Evolutionary conservation across 2,888 invertebrate genomes (phyloP), one percentile per base, ranked within the genome.

Genomic region (Lymantria dispar): DNA sequence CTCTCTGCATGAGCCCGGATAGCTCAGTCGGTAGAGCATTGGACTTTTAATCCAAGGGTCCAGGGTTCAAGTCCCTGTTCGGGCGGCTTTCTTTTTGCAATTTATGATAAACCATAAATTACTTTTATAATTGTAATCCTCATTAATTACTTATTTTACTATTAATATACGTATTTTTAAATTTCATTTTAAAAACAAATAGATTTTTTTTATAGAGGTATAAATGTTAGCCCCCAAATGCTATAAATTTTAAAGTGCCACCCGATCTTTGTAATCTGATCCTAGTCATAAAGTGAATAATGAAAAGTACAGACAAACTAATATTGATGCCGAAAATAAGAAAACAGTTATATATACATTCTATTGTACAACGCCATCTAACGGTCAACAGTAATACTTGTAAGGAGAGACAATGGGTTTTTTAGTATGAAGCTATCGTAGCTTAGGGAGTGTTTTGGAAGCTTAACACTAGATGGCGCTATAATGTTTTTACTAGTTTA

Each of bases 21-120:
- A 91, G 92, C 91, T 91, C 91, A 91, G 91, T 92, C 91, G 92
- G 91, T 92, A 92, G 91, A 91, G 92, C 91, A 91, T 91, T 90
- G 90, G 90, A 90, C 90, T 90, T 90, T 90, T 91, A 91, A 91
- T 91, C 91, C 91, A 91, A 91, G 91, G 91, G 91, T 91, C 91
- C 91, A 91, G 91, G 91, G 91, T 91, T 91, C 91, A 91, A 91
- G 91, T 91, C 91, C 91, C 91, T 91, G 91, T 91, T 91, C 91
- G 91, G 90, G 91, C 89, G 91, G 41, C 1, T 39, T 50, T 72
- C 77, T 78, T 65, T 60, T 43, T 10, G 12, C 7, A 11, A 13
- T 12, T 13, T 39, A n/a, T 12, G 22, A 29, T 45, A 8, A 7
- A 33, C 33, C 8, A 7, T 33, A 33, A 10, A 33, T 10, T 33